Percentiles rank a stretch among this genome's conserved stretches.
Conservation (phyloP, 2,888 invertebrate genomes). For the Caprella mutica region DNA sequence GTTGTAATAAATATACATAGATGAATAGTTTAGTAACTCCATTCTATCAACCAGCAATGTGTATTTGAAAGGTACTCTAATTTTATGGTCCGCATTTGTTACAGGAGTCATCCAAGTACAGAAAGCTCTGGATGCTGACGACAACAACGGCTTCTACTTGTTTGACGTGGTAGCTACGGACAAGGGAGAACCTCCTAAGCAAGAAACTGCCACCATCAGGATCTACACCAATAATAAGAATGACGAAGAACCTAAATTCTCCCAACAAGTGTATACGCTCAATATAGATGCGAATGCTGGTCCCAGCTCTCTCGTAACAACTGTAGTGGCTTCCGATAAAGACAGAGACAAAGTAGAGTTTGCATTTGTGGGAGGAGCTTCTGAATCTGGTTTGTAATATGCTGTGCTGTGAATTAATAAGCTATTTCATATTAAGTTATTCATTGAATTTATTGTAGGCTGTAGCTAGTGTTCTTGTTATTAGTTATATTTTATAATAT, state of each 20-base stretch:
- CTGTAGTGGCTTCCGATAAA: conserved; percentile 92
- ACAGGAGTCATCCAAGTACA: conserved; percentile 88
- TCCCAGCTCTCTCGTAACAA: conserved; percentile 86
- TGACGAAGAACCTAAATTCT: conserved; percentile 93
- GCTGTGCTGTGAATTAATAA: too few relatives aligned
- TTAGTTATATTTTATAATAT: too few relatives aligned
- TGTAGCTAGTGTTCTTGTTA: too few relatives aligned
- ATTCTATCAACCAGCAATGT: too few relatives aligned
- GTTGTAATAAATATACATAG: too few relatives aligned
- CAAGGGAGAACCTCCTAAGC: conserved; percentile 83
- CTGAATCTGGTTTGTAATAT: conserved; percentile 69
- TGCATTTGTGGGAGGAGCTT: conserved; percentile 72
- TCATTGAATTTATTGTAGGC: too few relatives aligned
- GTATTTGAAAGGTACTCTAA: too few relatives aligned
- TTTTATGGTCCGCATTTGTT: too few relatives aligned
- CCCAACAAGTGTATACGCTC: conserved; percentile 90
- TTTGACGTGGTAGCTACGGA: conserved; percentile 88
- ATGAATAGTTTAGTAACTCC: too few relatives aligned
- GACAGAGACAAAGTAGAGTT: conserved; percentile 93
- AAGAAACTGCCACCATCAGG: conserved; percentile 83
- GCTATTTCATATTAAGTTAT: too few relatives aligned
- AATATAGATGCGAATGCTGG: conserved; percentile 93
- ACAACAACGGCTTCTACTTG: conserved; percentile 91
- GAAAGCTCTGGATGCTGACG: conserved; percentile 86
- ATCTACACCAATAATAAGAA: conserved; percentile 95